These are phyloP conservation scores for Astyanax mexicanus DNA, from an alignment of 2,797 vertebrate genomes.

Conservation along the genomic window DNA sequence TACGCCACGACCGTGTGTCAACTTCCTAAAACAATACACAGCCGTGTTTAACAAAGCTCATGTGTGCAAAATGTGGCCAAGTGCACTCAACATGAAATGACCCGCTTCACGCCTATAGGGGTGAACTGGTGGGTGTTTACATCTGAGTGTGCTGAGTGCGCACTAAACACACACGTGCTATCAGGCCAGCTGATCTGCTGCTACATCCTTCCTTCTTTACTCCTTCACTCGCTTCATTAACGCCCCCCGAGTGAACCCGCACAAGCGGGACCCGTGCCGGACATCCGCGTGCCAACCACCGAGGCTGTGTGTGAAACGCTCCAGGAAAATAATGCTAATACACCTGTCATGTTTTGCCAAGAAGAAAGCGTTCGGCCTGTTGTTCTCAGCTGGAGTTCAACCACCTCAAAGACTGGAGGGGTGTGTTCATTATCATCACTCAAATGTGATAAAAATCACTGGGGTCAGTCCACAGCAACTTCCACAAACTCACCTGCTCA, in stretches of 20 bases:
- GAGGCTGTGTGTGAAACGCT: neutral
- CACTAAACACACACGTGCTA: slow-evolving; percentile 38
- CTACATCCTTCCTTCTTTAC: slow-evolving; percentile 53
- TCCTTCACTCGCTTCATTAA: slow-evolving; percentile 46
- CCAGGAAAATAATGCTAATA: neutral
- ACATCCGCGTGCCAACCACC: neutral
- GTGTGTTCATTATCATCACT: neutral
- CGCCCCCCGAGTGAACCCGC: slow-evolving; percentile 18
- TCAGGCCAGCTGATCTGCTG: slow-evolving; percentile 55
- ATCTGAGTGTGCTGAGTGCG: slow-evolving; percentile 50
- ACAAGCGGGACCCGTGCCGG: neutral
- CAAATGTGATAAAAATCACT: too few species aligned
- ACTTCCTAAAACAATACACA: slow-evolving; percentile 50
- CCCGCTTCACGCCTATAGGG: slow-evolving; percentile 51
- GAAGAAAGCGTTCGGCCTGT: neutral
- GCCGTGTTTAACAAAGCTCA: slow-evolving; percentile 34
- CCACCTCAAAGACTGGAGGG: neutral
- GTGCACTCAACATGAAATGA: slow-evolving; percentile 59
- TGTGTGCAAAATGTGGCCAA: slow-evolving; percentile 51
- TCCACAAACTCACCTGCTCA: too few species aligned
- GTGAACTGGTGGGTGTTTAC: slow-evolving; percentile 57
- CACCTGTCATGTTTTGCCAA: neutral
- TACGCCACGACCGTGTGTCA: slow-evolving; percentile 46
- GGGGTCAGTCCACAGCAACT: too few species aligned
- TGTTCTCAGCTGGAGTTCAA: neutral